Percentiles rank a stretch among this genome's conserved stretches.
Conservation (phyloP, 2,113 vertebrate genomes). For the Bostrychus sinensis region DNA sequence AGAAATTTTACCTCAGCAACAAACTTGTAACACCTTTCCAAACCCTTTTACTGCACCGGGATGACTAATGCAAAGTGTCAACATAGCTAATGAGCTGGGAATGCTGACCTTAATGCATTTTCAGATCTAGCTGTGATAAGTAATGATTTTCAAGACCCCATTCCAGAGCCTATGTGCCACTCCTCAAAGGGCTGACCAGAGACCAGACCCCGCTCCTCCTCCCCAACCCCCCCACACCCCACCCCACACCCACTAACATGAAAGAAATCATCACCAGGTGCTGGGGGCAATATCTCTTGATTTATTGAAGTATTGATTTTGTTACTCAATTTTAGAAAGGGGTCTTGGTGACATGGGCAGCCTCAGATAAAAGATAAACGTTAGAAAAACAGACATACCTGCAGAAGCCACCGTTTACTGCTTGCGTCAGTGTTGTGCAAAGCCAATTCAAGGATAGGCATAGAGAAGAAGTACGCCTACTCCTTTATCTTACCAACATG, state of each 20-base stretch:
- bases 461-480: background rate
- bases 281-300: constrained; percentile 59
- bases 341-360: constrained; percentile 31
- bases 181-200: constrained; percentile 42
- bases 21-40: constrained; percentile 13
- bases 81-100: constrained; percentile 39
- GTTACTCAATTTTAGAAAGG: constrained; percentile 55
- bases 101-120: constrained; percentile 35
- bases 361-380: constrained; percentile 53
- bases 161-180: constrained; percentile 21
- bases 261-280: constrained; percentile 54
- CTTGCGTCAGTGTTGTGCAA: constrained; percentile 14
- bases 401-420: constrained; percentile 30
- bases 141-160: constrained; percentile 25
- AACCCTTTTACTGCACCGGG: constrained; percentile 21
- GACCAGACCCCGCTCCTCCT: constrained; percentile 5
- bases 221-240: constrained; percentile 8
- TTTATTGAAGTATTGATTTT: constrained; percentile 70
- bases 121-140: constrained; percentile 46
- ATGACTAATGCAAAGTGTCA: constrained; percentile 41
- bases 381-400: constrained; percentile 40
- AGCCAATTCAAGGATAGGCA: constrained; percentile 13
- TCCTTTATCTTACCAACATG: constrained; percentile 17
- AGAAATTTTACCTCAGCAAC: constrained; percentile 11
- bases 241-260: constrained; percentile 13